phyloP scores from a whole-genome alignment of 2,888 invertebrate genomes.

The Latheticus oryzae region DNA sequence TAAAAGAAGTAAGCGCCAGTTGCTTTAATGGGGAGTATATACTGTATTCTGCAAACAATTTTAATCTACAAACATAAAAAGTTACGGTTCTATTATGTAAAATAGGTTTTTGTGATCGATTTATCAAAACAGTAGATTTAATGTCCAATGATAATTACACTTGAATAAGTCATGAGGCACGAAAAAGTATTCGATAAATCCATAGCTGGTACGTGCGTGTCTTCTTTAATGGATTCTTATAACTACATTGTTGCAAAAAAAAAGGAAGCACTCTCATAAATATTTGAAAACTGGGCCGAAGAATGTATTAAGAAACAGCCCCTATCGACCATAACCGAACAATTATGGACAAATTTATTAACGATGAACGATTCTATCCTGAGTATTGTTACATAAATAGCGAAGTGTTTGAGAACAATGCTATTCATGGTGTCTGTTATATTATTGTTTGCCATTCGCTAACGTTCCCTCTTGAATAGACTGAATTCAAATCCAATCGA shows the following conservation, averaged over 20 bases:
- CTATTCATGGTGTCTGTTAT: constrained; percentile 45
- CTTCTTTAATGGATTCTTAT: constrained; percentile 10
- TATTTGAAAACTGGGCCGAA: constrained; percentile 13
- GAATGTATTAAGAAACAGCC: constrained; percentile 8
- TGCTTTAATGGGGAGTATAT: not conserved
- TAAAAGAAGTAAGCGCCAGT: constrained; percentile 5
- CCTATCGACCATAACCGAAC: constrained; percentile 28
- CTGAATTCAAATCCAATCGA: constrained; percentile 49
- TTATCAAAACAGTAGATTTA: constrained; percentile 4
- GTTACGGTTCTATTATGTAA: too few species aligned
- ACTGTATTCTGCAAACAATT: constrained; percentile 1
- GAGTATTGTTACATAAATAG: constrained; percentile 47
- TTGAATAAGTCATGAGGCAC: constrained; percentile 20
- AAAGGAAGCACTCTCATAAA: constrained; percentile 22
- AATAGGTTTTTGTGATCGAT: constrained; percentile 17
- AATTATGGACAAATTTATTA: constrained; percentile 41
- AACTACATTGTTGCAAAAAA: constrained; percentile 16
- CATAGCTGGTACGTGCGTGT: constrained; percentile 15
- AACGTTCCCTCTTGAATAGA: constrained; percentile 49
- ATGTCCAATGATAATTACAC: constrained; percentile 5
- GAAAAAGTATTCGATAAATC: constrained; percentile 23
- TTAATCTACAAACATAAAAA: not conserved
- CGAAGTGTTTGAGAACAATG: constrained; percentile 49
- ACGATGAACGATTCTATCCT: constrained; percentile 33
- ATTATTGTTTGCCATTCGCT: constrained; percentile 49